Evolutionary conservation across 2,888 invertebrate species (phyloP), one percentile per base, ranked within the genome.

Genomic region (Drosophila ustulata): DNA sequence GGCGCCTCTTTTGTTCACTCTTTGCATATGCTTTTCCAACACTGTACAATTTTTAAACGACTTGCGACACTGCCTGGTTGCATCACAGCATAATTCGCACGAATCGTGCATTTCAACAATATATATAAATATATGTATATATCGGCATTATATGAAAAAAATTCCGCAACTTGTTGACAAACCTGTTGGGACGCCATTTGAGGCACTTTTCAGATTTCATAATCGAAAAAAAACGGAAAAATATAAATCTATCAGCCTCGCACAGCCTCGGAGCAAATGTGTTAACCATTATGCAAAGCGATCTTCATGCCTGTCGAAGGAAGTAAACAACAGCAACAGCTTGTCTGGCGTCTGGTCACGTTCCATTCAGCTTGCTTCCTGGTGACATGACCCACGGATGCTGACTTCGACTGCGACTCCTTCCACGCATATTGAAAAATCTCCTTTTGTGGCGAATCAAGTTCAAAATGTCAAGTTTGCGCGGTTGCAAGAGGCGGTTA

Each of bases 391-490:
- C 46, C 66, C 39, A 43, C 7, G 28, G 5, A 47, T 30, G 43
- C 58, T 37, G 26, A 23, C 37, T 45, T 25, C 5, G 6, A 3
- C 26, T 46, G 13, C 11, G 8, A 2, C 32, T 34, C 9, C 55
- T 45, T 55, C 45, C 23, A 6, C 45, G 6, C n/a, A 5, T 55
- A 32, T 47, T 28, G n/a, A 6, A 30, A 59, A 47, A 57, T 43
- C 53, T 34, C 50, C 50, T 26, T 28, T 9, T 39, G 34, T 25
- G 8, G 41, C 47, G 67, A 71, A 67, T 84, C 82, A 87, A 87
- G 86, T 87, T 87, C 86, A 84, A 89, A 89, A 74, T 82, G 85
- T 89, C 89, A 87, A 87, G 85, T 84, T 87, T 80, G 74, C 46
- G 61, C 59, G 34, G 56, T 62, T 62, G 43, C 51, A 49, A 47